Conservation (phyloP, 2,888 invertebrate genomes). For the Apotomis betuletana region DNA sequence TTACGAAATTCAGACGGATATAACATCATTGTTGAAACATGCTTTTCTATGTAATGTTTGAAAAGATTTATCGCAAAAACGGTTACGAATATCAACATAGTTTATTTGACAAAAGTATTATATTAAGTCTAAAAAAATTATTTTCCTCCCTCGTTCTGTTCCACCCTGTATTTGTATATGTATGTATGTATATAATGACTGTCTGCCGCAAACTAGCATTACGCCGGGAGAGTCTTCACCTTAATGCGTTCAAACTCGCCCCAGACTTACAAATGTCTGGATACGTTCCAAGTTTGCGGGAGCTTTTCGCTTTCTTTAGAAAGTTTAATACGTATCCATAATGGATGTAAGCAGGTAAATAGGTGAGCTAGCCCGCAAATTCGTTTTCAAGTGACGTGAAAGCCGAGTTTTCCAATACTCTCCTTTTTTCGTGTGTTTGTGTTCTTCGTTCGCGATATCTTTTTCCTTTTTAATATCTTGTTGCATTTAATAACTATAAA, state of each 20-base stretch:
- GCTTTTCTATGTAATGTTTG: too few relatives aligned
- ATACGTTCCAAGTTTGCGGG: constrained; percentile 30
- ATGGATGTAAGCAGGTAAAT: constrained; percentile 13
- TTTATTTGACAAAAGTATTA: too few relatives aligned
- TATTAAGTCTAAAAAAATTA: too few relatives aligned
- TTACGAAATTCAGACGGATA: too few relatives aligned
- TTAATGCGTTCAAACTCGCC: constrained; percentile 21
- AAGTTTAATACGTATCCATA: constrained; percentile 6
- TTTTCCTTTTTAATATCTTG: too few relatives aligned
- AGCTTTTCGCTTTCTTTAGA: constrained; percentile 30
- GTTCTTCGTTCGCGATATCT: too few relatives aligned
- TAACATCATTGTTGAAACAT: too few relatives aligned
- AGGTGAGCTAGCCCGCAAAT: background rate
- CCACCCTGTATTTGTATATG: background rate
- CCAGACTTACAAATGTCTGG: constrained; percentile 32
- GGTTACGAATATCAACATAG: too few relatives aligned
- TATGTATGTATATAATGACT: background rate
- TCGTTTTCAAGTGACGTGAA: constrained; percentile 2
- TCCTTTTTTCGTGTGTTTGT: too few relatives aligned
- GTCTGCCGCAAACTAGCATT: constrained; percentile 13
- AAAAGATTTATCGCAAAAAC: too few relatives aligned
- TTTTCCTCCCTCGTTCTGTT: too few relatives aligned
- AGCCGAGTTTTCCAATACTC: background rate
- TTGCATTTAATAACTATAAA: too few relatives aligned
- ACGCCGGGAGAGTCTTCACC: constrained; percentile 10